Conservation (phyloP, 2,797 vertebrate species). For the Tenualosa ilisha region DNA sequence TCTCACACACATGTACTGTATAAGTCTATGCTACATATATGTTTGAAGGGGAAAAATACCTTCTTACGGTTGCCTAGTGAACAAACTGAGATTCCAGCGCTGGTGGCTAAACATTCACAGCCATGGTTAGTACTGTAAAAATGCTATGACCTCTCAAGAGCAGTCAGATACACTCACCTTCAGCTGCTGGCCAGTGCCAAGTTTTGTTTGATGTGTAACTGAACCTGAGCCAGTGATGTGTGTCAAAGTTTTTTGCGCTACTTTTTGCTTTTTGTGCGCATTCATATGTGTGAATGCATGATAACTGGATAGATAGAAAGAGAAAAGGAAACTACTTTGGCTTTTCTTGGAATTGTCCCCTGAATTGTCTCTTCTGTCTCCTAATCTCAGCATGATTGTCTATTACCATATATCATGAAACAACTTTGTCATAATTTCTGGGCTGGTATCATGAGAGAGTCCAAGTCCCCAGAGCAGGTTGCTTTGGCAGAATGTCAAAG, state of each 20-base stretch:
- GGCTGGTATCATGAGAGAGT: not conserved
- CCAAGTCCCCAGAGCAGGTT: not conserved
- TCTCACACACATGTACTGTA: not conserved
- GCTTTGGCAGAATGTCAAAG: not conserved
- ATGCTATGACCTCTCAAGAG: not conserved
- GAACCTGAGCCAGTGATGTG: not conserved
- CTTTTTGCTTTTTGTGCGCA: not conserved
- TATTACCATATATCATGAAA: not conserved
- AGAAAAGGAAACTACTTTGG: not conserved
- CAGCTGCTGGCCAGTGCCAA: not conserved
- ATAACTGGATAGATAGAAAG: not conserved
- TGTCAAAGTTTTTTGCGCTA: not conserved
- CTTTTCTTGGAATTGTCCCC: not conserved
- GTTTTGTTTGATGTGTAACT: not conserved
- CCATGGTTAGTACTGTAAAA: slow-evolving; percentile 1
- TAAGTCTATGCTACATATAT: not conserved
- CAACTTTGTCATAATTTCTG: not conserved
- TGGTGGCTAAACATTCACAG: slow-evolving; percentile 56
- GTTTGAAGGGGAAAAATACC: not conserved
- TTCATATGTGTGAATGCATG: slow-evolving; percentile 5
- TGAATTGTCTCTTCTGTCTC: not conserved
- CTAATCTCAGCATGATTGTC: not conserved
- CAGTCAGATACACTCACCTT: slow-evolving; percentile 1
- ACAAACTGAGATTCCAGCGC: slow-evolving; percentile 39
- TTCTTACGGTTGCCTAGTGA: slow-evolving; percentile 27